These are phyloP conservation scores for Ardeotis arabs DNA, from an alignment of 2,113 vertebrate species.

Conservation along the genomic window DNA sequence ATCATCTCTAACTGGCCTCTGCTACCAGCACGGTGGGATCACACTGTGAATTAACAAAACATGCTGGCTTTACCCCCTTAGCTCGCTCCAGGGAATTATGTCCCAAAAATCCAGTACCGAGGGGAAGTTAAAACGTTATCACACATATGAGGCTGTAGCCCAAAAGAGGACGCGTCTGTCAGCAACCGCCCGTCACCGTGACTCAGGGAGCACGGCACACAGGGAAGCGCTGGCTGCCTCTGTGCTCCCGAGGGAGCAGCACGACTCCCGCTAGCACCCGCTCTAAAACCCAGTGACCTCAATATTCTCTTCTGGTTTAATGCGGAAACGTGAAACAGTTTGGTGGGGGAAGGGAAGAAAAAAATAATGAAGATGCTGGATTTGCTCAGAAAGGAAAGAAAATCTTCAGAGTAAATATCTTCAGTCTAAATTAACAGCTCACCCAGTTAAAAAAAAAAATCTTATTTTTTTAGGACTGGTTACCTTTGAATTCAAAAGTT, in stretches of 20 bases:
- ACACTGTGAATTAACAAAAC: neutral
- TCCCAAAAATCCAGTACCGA: neutral
- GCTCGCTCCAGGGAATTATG: neutral
- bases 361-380: neutral
- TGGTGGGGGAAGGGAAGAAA: neutral
- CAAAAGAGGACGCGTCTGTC: neutral
- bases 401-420: neutral
- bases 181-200: neutral
- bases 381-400: neutral
- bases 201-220: neutral
- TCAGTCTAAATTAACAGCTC: neutral
- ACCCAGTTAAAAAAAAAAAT: neutral
- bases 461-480: neutral
- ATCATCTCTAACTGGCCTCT: neutral
- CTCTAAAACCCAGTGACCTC: conserved; percentile 57
- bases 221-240: neutral
- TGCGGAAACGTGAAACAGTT: neutral
- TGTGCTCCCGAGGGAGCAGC: neutral
- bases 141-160: accelerated
- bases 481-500: neutral
- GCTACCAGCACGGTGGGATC: neutral
- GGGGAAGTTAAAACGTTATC: neutral
- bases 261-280: neutral
- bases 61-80: accelerated
- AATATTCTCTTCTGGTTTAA: neutral